Evolutionary conservation across 2,888 invertebrate genomes (phyloP).

Genomic region (Cryptus armator): DNA sequence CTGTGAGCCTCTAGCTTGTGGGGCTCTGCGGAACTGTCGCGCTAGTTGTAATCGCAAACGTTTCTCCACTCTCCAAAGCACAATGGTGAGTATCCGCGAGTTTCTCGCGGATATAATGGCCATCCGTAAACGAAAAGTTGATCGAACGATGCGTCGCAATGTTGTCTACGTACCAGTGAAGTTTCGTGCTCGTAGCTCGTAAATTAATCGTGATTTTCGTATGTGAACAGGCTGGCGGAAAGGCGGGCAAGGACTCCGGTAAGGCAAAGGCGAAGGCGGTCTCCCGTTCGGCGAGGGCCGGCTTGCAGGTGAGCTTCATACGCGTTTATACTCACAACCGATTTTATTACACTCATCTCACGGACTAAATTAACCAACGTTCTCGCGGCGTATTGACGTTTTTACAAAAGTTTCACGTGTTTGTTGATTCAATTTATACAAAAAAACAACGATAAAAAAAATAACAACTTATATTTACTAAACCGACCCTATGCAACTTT

Average conservation of each 20-base stretch:
- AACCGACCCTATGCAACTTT: conserved; percentile 30
- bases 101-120: conserved; percentile 80
- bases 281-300: conserved; percentile 99
- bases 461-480: not conserved
- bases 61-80: conserved; percentile 72
- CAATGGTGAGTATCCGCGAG: conserved; percentile 86
- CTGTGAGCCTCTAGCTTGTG: conserved; percentile 78
- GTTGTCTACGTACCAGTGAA: conserved; percentile 86
- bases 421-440: conserved; percentile 92
- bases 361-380: not conserved
- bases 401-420: conserved; percentile 71
- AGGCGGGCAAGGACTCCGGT: conserved; percentile 99
- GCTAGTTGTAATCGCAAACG: conserved; percentile 73
- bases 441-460: conserved; percentile 9
- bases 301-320: conserved; percentile 93
- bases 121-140: conserved; percentile 78
- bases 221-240: conserved; percentile 96
- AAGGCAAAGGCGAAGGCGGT: conserved; percentile 99
- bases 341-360: not conserved
- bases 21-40: conserved; percentile 77
- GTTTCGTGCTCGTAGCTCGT: conserved; percentile 87
- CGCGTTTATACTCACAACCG: conserved; percentile 8
- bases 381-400: not conserved
- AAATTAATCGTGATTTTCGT: conserved; percentile 86
- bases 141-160: conserved; percentile 72